Conservation (phyloP, 64 coral and sea anemone genomes). For the Porites australiensis region DNA sequence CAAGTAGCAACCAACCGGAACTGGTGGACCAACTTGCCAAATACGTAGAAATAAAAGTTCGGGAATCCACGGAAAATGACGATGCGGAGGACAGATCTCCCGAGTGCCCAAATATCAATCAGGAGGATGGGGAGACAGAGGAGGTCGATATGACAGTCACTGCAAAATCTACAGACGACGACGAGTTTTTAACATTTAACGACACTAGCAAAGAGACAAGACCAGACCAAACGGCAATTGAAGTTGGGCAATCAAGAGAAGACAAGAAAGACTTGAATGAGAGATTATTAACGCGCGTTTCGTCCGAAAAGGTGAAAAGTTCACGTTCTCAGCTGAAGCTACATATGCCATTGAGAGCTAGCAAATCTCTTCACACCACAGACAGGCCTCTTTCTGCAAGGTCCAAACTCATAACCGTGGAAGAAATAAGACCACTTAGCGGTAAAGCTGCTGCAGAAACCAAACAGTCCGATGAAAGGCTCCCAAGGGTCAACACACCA, state of each 20-base stretch:
- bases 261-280: background rate
- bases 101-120: background rate
- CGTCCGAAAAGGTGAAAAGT: background rate
- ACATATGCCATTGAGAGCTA: slow-evolving; percentile 5
- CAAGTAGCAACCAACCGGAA: slow-evolving; percentile 41
- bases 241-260: background rate
- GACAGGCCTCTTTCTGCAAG: background rate
- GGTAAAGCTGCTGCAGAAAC: background rate
- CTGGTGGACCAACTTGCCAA: slow-evolving; percentile 39
- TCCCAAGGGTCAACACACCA: background rate
- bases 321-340: background rate
- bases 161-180: too few relatives aligned
- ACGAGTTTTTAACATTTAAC: background rate
- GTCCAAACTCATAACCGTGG: background rate
- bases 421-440: slow-evolving; percentile 12
- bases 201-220: background rate
- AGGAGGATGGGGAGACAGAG: background rate
- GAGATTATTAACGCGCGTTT: background rate
- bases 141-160: background rate
- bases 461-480: background rate
- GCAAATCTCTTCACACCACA: background rate
- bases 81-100: background rate
- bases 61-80: background rate
- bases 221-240: background rate
- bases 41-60: slow-evolving; percentile 61